A percentile compares a stretch with the other conserved stretches of the same genome.
phyloP scores from a whole-genome alignment of 2,113 vertebrate genomes.

The Mola mola region DNA sequence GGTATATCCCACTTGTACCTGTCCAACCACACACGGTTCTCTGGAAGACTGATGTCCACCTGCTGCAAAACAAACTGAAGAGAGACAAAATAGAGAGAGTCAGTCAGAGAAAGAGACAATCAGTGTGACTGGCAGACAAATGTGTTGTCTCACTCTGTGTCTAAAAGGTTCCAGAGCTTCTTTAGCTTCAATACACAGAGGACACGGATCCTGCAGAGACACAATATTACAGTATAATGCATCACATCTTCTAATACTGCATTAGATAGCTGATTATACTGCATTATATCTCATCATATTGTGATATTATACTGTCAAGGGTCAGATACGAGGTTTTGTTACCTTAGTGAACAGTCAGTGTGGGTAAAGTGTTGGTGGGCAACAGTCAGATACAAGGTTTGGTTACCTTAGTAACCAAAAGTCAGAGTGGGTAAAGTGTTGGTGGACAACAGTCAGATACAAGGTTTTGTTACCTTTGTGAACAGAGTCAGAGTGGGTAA shows the following conservation, averaged over 20 bases:
- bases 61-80: slow-evolving; percentile 60
- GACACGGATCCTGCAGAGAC: slow-evolving; percentile 58
- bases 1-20: slow-evolving; percentile 70
- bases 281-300: no score
- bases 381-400: background rate
- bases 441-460: background rate
- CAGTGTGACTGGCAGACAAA: no score
- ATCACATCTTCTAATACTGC: no score
- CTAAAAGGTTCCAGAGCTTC: slow-evolving; percentile 51
- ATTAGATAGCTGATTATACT: no score
- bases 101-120: background rate
- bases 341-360: background rate
- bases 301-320: no score
- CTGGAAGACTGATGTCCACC: slow-evolving; percentile 68
- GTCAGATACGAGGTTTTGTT: background rate
- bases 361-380: background rate
- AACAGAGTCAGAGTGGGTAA: slow-evolving; percentile 67
- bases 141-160: slow-evolving; percentile 56
- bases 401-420: slow-evolving; percentile 64
- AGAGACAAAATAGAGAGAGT: background rate
- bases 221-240: no score
- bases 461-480: slow-evolving; percentile 54
- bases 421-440: background rate
- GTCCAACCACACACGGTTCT: slow-evolving; percentile 59
- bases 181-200: slow-evolving; percentile 70